phyloP scores from a whole-genome alignment of 1,140 invertebrate species.

The Pogonomyrmex californicus region DNA sequence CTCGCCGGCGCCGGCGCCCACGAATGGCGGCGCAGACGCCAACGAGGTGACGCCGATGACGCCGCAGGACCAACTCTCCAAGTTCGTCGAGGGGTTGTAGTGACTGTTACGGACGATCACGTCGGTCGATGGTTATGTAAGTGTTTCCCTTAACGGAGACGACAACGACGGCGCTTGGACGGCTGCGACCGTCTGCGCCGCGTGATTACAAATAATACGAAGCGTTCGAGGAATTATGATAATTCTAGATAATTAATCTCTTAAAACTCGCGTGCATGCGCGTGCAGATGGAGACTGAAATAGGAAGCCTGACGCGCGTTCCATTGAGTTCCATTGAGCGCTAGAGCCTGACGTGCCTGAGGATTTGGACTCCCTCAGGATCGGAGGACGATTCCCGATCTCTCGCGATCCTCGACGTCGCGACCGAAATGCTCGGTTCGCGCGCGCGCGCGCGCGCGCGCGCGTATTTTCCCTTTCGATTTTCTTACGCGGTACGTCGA shows the following conservation, averaged over 20 bases:
- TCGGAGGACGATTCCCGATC: conserved; percentile 5
- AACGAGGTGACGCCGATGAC: conserved; percentile 91
- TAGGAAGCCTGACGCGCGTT: conserved; percentile 52
- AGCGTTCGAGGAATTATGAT: conserved; percentile 13
- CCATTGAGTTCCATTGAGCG: neutral
- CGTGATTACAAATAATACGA: conserved; percentile 51
- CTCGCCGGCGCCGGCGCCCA: conserved; percentile 84
- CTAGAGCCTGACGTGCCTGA: neutral
- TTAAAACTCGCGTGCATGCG: conserved; percentile 5
- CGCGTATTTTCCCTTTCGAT: conserved; percentile 57
- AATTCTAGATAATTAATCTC: conserved; percentile 40
- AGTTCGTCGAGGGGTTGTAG: conserved; percentile 97
- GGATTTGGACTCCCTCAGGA: neutral
- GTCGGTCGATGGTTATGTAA: conserved; percentile 62
- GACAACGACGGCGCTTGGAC: conserved; percentile 39
- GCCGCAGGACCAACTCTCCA: conserved; percentile 96
- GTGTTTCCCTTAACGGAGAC: conserved; percentile 57
- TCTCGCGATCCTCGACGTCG: neutral
- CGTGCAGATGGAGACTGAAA: conserved; percentile 46
- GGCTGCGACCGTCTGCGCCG: conserved; percentile 47
- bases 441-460: conserved; percentile 39
- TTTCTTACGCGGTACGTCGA: conserved; percentile 54
- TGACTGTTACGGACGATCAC: conserved; percentile 83
- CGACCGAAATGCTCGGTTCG: conserved; percentile 10
- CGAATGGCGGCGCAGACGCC: conserved; percentile 83